phyloP scores from a whole-genome alignment of 2,797 vertebrate genomes.

The Crocodylus rhombifer region DNA sequence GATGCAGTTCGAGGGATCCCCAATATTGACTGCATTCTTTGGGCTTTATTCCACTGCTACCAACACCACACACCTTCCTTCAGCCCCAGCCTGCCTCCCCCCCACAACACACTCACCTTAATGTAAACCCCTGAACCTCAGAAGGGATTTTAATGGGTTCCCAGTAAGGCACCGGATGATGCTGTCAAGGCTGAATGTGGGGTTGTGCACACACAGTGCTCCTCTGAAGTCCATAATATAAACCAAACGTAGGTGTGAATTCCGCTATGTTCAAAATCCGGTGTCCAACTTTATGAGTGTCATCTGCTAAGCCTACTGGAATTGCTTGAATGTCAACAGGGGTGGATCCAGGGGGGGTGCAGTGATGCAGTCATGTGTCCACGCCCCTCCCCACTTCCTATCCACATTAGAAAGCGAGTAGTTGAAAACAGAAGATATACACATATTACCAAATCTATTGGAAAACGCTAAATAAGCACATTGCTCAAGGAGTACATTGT shows the following conservation, averaged over 20 bases:
- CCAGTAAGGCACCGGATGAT: neutral
- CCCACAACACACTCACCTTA: too few relatives aligned
- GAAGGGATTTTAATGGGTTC: neutral
- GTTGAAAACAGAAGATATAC: neutral
- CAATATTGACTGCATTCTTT: neutral
- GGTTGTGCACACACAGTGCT: neutral
- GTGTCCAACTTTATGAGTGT: fast-evolving
- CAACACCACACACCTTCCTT: neutral
- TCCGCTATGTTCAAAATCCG: neutral
- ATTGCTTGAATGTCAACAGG: neutral
- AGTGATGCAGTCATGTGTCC: too few relatives aligned
- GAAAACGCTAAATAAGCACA: neutral
- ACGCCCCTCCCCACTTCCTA: too few relatives aligned
- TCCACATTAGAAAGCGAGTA: neutral
- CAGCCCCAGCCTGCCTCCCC: neutral
- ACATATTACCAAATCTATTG: neutral
- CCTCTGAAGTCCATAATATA: neutral
- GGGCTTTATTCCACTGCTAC: neutral
- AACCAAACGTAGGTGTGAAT: neutral
- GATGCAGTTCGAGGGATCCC: neutral
- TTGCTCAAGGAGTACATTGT: neutral
- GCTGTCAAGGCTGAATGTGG: neutral
- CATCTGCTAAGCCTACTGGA: neutral
- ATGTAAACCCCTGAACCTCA: neutral
- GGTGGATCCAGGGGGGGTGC: too few relatives aligned